Evolutionary conservation across 2,797 vertebrate genomes (phyloP).

Genomic region (Petrocephalus schoutedeni): DNA sequence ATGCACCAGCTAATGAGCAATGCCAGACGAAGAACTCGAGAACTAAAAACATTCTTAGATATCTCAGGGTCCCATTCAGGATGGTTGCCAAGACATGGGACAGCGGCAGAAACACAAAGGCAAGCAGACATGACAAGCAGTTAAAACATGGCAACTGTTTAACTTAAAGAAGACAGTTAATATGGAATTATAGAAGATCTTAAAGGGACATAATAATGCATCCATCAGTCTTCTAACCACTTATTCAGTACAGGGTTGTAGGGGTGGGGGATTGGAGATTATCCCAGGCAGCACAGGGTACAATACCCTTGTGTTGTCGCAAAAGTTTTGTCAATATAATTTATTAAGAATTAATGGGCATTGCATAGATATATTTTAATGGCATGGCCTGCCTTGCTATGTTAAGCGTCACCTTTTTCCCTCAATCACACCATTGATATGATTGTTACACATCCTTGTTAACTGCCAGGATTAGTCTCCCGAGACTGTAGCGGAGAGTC

Average conservation of each 20-base stretch:
- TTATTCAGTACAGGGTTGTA: background rate
- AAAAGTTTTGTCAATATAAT: conserved; percentile 31
- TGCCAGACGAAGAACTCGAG: conserved; percentile 21
- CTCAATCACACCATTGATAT: conserved; percentile 35
- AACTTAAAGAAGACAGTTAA: conserved; percentile 39
- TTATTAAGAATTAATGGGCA: conserved; percentile 18
- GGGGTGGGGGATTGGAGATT: background rate
- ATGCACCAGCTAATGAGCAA: conserved; percentile 39
- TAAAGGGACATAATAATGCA: conserved; percentile 18
- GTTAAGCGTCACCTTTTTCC: conserved; percentile 21
- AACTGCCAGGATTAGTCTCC: conserved; percentile 42
- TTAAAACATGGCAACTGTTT: conserved; percentile 35
- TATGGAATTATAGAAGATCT: conserved; percentile 34
- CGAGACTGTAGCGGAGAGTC: conserved; percentile 32
- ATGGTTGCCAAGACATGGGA: conserved; percentile 23
- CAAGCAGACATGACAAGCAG: conserved; percentile 25
- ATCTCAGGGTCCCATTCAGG: background rate
- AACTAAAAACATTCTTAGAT: background rate
- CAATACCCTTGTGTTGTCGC: background rate
- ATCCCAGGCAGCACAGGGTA: background rate
- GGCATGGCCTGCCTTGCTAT: conserved; percentile 16
- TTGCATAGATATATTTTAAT: conserved; percentile 25
- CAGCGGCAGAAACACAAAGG: conserved; percentile 12
- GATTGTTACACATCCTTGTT: conserved; percentile 45
- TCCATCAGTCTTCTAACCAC: conserved; percentile 2